These are phyloP conservation scores for Paraplagusia blochii DNA, from an alignment of 2,113 vertebrate species.

Conservation along the genomic window DNA sequence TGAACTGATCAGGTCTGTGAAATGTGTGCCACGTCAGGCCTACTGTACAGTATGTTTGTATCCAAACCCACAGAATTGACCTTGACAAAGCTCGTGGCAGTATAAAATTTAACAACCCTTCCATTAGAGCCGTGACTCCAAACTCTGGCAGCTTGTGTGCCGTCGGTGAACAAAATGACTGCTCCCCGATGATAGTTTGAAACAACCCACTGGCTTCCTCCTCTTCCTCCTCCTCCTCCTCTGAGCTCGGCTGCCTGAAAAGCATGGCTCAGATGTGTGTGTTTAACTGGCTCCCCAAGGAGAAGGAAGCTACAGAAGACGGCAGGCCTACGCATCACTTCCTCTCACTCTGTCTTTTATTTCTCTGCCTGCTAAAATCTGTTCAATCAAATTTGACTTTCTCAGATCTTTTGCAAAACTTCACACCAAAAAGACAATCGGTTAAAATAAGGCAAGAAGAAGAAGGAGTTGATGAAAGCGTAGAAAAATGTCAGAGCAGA, in stretches of 20 bases:
- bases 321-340: conserved; percentile 62
- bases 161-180: conserved; percentile 36
- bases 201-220: conserved; percentile 46
- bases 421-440: no score
- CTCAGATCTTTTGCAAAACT: conserved; percentile 24
- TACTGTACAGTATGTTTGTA: not conserved
- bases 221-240: conserved; percentile 46
- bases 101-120: not conserved
- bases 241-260: conserved; percentile 32
- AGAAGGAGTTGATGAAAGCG: no score
- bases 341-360: conserved; percentile 55
- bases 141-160: conserved; percentile 13
- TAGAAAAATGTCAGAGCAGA: no score
- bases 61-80: no score
- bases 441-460: no score
- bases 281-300: conserved; percentile 62
- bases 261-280: conserved; percentile 51
- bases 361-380: conserved; percentile 29
- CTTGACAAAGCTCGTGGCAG: not conserved
- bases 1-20: no score
- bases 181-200: conserved; percentile 49
- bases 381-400: conserved; percentile 45
- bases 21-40: not conserved
- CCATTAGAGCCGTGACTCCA: conserved; percentile 6
- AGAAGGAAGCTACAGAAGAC: conserved; percentile 49